Evolutionary conservation across 2,888 invertebrate species (phyloP), one percentile per base, ranked within the genome.

Genomic region (Zonitis immaculata): DNA sequence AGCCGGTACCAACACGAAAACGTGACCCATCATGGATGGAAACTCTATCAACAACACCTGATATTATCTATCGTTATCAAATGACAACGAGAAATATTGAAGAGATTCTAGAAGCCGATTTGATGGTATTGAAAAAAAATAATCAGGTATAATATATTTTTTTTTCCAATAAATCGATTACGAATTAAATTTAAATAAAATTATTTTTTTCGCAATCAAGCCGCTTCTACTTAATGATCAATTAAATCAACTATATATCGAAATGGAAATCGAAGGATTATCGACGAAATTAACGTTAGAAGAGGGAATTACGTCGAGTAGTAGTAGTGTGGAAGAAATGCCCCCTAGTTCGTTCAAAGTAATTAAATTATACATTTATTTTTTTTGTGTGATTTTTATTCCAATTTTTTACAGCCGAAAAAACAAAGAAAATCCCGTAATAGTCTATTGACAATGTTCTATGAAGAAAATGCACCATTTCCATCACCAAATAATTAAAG

Each of bases 181-280:
- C 26, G 14, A 12, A 3, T 35, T 35, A 35, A 16, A 14, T 35
- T 35, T 7, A 16, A 16, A 14, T n/a, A n/a, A n/a, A n/a, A n/a
- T n/a, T n/a, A n/a, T n/a, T n/a, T n/a, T n/a, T 12, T 39, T 9
- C 16, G 11, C 2, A 53, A 66, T 74, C 51, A 78, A 89, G 82
- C 85, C 89, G 0, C 63, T 77, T 1, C 62, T 87, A 62, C 88
- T 90, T 1, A 87, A 87, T 66, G 86, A 88, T 50, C 90, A 90
- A 71, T 71, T 91, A 18, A 79, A 77, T 30, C 87, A 88, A 65
- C 73, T 89, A 4, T 88, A 87, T 66, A 63, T 81, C 27, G 88
- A 89, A 63, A 75, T 88, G 64, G 84, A 86, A 61, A 64, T 85
- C n/a, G 82, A 84, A 61, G 85, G 84, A 0, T 77, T 80, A 6